phyloP scores from a whole-genome alignment of 2,797 vertebrate genomes.

The Crypturellus tataupa region DNA sequence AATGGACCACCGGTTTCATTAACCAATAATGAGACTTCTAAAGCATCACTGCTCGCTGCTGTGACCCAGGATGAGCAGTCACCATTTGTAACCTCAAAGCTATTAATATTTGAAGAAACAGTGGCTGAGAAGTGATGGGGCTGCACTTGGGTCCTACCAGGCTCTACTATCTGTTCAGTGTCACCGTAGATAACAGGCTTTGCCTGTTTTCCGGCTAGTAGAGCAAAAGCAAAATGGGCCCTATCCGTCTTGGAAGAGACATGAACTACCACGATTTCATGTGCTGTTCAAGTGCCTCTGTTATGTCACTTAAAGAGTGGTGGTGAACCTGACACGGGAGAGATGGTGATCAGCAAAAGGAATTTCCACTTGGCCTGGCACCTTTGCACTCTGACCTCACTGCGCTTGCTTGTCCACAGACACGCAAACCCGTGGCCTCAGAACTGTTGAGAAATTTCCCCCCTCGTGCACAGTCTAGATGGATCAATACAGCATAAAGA shows the following conservation, averaged over 20 bases:
- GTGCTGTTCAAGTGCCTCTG: background rate
- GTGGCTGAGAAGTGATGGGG: background rate
- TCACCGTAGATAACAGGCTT: background rate
- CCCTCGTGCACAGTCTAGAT: rapidly evolving
- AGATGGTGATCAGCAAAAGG: background rate
- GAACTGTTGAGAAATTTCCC: background rate
- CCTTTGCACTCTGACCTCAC: background rate
- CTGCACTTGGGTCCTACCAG: background rate
- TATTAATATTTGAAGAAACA: background rate
- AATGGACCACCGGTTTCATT: background rate
- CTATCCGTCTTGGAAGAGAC: background rate
- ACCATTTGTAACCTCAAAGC: background rate
- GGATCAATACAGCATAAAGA: background rate
- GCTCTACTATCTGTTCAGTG: background rate
- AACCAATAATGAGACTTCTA: background rate
- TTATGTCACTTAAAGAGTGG: background rate
- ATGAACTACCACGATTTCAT: background rate
- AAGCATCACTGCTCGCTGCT: background rate
- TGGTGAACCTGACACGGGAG: background rate
- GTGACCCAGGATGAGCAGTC: background rate
- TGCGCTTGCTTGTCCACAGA: background rate
- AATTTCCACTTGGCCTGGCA: background rate
- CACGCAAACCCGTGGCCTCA: background rate
- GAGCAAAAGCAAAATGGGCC: too few species aligned
- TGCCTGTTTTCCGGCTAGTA: background rate